These are phyloP conservation scores for Porites rus DNA, from an alignment of 92 coral and sea anemone genomes.

Conservation along the genomic window DNA sequence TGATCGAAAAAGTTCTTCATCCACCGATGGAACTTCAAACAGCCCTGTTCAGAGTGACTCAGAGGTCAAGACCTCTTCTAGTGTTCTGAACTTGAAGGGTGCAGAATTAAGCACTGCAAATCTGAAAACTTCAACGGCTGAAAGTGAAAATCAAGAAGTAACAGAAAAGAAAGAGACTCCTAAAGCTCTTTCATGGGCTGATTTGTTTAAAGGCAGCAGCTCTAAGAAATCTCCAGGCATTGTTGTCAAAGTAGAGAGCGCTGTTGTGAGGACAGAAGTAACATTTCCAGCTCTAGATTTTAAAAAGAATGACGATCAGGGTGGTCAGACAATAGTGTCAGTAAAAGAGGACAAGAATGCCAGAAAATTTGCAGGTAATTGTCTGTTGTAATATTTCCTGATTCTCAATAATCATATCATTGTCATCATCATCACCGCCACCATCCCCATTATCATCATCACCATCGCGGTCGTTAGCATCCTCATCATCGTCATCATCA, in stretches of 20 bases:
- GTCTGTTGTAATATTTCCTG: background rate
- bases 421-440: background rate
- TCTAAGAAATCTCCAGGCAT: slow-evolving; percentile 56
- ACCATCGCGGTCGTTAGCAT: no score
- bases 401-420: background rate
- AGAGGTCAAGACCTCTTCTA: slow-evolving; percentile 22
- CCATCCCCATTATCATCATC: no score
- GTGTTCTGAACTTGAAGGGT: background rate
- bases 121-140: background rate
- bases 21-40: slow-evolving; percentile 66
- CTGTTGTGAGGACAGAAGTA: slow-evolving; percentile 20
- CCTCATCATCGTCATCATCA: no score
- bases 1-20: slow-evolving; percentile 37
- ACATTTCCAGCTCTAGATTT: background rate
- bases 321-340: slow-evolving; percentile 38
- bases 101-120: background rate
- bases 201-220: slow-evolving; percentile 80
- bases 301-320: slow-evolving; percentile 64
- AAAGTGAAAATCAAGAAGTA: background rate
- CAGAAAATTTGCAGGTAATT: slow-evolving; percentile 74
- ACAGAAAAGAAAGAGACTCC: slow-evolving; percentile 19
- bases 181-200: slow-evolving; percentile 83
- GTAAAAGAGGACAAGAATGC: slow-evolving; percentile 82
- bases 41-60: slow-evolving; percentile 76
- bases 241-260: slow-evolving; percentile 33